phyloP scores from a whole-genome alignment of 2,888 invertebrate species.

The Athalia cordata region DNA sequence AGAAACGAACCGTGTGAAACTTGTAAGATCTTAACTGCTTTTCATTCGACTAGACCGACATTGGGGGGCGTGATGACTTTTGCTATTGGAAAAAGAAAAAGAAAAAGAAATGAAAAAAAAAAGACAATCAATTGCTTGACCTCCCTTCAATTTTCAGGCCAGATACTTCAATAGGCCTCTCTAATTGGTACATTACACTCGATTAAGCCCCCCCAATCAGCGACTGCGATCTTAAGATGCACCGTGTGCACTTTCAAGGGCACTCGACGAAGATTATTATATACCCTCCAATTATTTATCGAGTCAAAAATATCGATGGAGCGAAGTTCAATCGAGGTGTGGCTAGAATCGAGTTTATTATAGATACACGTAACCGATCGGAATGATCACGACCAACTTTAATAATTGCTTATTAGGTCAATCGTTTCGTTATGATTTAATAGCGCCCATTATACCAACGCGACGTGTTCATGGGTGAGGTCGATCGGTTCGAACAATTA shows the following conservation, averaged over 20 bases:
- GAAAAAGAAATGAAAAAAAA: too few species aligned
- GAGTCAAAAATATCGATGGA: too few species aligned
- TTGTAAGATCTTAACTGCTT: too few species aligned
- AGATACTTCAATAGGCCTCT: constrained; percentile 9
- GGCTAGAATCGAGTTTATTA: too few species aligned
- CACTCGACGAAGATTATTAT: neutral
- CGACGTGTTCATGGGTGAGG: neutral
- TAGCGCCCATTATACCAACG: neutral
- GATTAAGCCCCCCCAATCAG: constrained; percentile 22
- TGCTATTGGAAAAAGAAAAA: too few species aligned
- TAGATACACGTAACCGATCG: too few species aligned
- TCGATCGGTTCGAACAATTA: neutral
- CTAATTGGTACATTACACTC: constrained; percentile 28
- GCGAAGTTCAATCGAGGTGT: too few species aligned
- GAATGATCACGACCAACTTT: neutral
- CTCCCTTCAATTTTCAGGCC: constrained; percentile 21
- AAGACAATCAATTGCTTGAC: constrained; percentile 17
- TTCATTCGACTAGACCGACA: too few species aligned
- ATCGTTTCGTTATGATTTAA: neutral
- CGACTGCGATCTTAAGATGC: neutral
- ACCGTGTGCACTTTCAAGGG: constrained; percentile 1
- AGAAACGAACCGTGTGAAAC: too few species aligned
- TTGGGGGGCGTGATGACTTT: too few species aligned
- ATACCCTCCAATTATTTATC: too few species aligned
- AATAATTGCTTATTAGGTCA: neutral